Base-by-base conservation (phyloP, 2,797 vertebrate genomes). In the Trematomus bernacchii region DNA sequence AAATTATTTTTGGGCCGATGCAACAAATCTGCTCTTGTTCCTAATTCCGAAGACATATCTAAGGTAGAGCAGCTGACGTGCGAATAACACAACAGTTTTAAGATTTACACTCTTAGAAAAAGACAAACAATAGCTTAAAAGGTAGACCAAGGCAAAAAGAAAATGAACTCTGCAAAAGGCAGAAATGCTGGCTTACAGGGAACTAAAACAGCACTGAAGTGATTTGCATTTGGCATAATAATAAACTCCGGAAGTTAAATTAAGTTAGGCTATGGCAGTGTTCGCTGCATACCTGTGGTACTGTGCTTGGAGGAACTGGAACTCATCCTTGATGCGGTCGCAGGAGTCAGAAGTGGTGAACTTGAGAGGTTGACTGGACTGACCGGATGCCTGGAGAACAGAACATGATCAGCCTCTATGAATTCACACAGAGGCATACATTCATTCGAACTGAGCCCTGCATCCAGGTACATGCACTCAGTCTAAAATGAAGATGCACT, bases 281-380 rank as follows among this genome's bases (percentile, higher is more conserved):
- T 63, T 16, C 10, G 21, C 14, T 27, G 52, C 47, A 0, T 61
- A 97, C 98, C 98, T 99, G 96, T 99, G 97, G 85, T 99, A 99
- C 84, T 99, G 98, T 55, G 98, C 98, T 93, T 99, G 98, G 73
- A 99, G 96, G 80, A 99, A 96, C 95, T 99, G 98, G 91, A 99
- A 99, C 89, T 99, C 98, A 15, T 99, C 98, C 85, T 99, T 99
- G 95, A 99, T 99, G 83, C 98, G 96, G 91, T 99, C 98, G 66
- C 98, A 99, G 40, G 98, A 99, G 93, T 99, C 98, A 0, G 98
- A 98, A 18, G 98, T 99, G 73, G 98, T 99, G 94, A 99, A 99
- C 90, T 99, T 99, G 72, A 99, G 95, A 82, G 97, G 92, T 93
- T 99, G 98, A 81, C 97, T 92, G 85, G 98, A 96, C 92, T 99